Base-by-base conservation (phyloP, 2,113 vertebrate species). In the Ctenodactylus gundi region DNA sequence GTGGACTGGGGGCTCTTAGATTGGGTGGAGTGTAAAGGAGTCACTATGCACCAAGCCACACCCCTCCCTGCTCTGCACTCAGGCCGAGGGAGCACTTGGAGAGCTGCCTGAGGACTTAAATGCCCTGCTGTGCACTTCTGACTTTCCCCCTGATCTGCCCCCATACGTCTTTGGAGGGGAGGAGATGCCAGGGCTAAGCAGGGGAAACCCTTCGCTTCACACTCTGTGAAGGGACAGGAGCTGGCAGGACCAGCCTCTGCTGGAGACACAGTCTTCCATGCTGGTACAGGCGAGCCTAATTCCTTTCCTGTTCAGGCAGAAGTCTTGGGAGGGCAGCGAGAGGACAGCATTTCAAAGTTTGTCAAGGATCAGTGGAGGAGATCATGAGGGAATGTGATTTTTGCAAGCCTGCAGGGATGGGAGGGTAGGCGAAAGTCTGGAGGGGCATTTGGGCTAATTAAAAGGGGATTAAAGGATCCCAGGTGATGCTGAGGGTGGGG, bases 381-480 rank as follows among this genome's bases (percentile, higher is more conserved):
- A 46, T 80, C 96, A 75, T 51, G 36, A 87, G 70, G 90, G 31
- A 75, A 20, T n/a, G 6, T 73, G 36, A 53, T 81, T 89, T 89
- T 92, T 94, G 62, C 7, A 68, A 88, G 57, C 13, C 68, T 64
- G 53, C 67, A 87, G 75, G 88, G 39, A 29, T 46, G 15, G 76
- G 77, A 94, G 34, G 60, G 65, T 88, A 82, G 82, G 87, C 80
- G 76, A 72, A 88, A 93, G 68, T 77, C 84, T 92, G 57, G 73
- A 85, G 84, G 94, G 95, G 72, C 72, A 91, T 68, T 95, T 90
- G 46, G 84, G 93, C 67, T 94, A 82, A 96, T 96, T 95, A 97
- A 93, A 97, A 94, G 64, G 88, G 81, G 88, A 96, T 97, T 96
- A 97, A 90, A 88, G 92, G 91, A 65, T 95, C 94, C 80, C 85